Base-by-base conservation (phyloP, 2,797 vertebrate species). In the Poecile montanus region DNA sequence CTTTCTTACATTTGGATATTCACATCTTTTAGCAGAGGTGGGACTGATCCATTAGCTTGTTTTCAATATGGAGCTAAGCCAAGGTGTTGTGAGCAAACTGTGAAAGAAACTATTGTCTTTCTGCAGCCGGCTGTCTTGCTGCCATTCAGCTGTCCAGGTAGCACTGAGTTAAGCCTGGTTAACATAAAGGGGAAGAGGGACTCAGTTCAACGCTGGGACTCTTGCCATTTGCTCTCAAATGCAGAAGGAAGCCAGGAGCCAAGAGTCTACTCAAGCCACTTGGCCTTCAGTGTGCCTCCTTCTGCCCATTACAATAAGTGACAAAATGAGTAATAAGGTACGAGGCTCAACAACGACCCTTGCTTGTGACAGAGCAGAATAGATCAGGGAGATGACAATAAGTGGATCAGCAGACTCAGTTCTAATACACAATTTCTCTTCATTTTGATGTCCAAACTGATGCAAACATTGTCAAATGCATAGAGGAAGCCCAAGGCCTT, bases 101-200 rank as follows among this genome's bases (percentile, higher is more conserved):
- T 27, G 74, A 53, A 34, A 76, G 53, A 62, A 89, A 44, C 25
- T 20, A 10, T 0, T 34, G 62, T 20, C 67, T 61, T 79, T 63
- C 65, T 63, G 48, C 44, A 81, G 21, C 34, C 0, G 0, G 27
- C 27, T 81, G 27, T 34, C n/a, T 70, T 1, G 0, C 44, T 66
- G 62, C 30, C 57, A n/a, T 34, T 61, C 80, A 74, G 61, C 61
- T 72, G 30, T 34, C 45, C 38, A 42, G 45, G 63, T 10, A 82
- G 26, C 40, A 93, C 3, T 67, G 51, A 73, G 71, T 38, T 42
- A 87, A 91, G 16, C 20, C 53, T 70, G 67, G 21, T 1, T 29
- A 42, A 42, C 15, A 60, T 36, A 60, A 32, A 9, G 4, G 14
- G 29, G 23, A 4, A 80, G 18, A 56, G 57, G 30, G n/a, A 42